Percentiles rank a stretch among this genome's conserved stretches.
Evolutionary conservation across 1,140 invertebrate species (phyloP).

Genomic region (Brachionus rubens): DNA sequence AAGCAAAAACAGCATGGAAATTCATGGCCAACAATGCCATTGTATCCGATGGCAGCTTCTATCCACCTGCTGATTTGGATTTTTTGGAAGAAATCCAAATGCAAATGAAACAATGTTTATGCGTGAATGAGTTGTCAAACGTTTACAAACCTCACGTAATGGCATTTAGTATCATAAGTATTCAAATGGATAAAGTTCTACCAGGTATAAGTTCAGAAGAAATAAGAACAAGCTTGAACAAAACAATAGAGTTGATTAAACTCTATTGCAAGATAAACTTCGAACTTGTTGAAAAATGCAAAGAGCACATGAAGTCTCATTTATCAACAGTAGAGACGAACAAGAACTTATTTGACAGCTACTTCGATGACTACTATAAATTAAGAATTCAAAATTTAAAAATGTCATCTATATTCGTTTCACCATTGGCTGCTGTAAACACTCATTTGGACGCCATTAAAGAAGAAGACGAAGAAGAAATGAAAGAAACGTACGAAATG

Average conservation of each 20-base stretch:
- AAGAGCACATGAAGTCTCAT: constrained; percentile 10
- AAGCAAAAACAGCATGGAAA: not conserved
- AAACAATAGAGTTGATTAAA: not conserved
- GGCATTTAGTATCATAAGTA: constrained; percentile 14
- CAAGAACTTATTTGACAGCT: constrained; percentile 8
- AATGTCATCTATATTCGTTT: not conserved
- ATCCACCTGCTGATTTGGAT: constrained; percentile 32
- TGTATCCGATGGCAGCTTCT: not conserved
- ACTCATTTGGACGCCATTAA: constrained; percentile 19
- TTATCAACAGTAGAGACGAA: not conserved
- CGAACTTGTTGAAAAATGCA: constrained; percentile 14
- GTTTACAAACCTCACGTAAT: not conserved
- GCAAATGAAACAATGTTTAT: constrained; percentile 19
- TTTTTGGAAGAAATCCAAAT: constrained; percentile 7
- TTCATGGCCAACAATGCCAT: not conserved
- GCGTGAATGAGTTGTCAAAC: constrained; percentile 2
- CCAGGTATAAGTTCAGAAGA: not conserved
- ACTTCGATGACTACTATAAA: constrained; percentile 21
- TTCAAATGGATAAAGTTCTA: constrained; percentile 25
- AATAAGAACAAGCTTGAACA: not conserved
- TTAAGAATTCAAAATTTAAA: not conserved
- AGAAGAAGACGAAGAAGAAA: constrained; percentile 25
- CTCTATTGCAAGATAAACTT: not conserved
- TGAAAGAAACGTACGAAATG: not conserved
- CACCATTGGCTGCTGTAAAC: constrained; percentile 10